Percentiles rank a stretch among this genome's conserved stretches.
Conservation (phyloP, 1,140 invertebrate genomes). For the Lasioglossum albipes region DNA sequence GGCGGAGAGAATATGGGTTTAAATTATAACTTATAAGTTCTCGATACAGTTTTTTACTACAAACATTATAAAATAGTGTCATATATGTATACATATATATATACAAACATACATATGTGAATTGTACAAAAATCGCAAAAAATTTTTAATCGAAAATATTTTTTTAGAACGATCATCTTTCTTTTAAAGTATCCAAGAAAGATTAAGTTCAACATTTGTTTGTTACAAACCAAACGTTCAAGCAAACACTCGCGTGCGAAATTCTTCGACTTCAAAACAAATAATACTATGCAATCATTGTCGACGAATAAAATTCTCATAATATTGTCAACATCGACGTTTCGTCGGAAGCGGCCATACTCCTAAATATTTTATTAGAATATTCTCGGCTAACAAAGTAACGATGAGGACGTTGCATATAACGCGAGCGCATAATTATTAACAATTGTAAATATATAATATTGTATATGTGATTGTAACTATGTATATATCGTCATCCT, state of each 20-base stretch:
- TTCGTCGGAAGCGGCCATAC: neutral
- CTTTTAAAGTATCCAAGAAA: neutral
- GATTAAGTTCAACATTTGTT: neutral
- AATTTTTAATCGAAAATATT: slow-evolving; percentile 20
- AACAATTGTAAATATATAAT: slow-evolving; percentile 58
- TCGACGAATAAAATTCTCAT: slow-evolving; percentile 37
- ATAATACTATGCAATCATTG: slow-evolving; percentile 23
- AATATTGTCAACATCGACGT: slow-evolving; percentile 20
- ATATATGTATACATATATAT: neutral
- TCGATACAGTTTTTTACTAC: neutral
- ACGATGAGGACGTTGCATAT: neutral
- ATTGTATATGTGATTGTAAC: slow-evolving; percentile 69
- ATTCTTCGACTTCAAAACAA: neutral
- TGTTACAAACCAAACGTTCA: neutral
- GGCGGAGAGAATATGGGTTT: neutral
- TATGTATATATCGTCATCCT: slow-evolving; percentile 66
- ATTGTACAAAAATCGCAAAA: slow-evolving; percentile 40
- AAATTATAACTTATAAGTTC: neutral
- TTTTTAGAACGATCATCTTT: slow-evolving; percentile 9
- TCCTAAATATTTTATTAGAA: slow-evolving; percentile 37
- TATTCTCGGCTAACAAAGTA: slow-evolving; percentile 26
- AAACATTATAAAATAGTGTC: neutral
- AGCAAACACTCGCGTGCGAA: neutral
- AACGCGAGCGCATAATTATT: slow-evolving; percentile 16
- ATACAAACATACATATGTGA: slow-evolving; percentile 13